Percentiles rank a stretch among this genome's conserved stretches.
Conservation (phyloP, 1,140 invertebrate genomes). For the Drosophila pseudoananassae region DNA sequence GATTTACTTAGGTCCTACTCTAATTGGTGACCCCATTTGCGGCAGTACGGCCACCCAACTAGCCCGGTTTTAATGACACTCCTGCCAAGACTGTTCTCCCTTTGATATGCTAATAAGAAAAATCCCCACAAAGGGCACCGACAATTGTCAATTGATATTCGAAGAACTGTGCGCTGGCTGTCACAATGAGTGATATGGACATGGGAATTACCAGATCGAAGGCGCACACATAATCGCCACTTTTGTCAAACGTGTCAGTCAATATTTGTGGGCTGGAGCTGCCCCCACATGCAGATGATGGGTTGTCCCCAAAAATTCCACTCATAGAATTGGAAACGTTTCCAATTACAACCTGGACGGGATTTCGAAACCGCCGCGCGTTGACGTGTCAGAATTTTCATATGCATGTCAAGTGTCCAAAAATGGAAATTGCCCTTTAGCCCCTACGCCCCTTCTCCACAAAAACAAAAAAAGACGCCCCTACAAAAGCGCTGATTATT, state of each 20-base stretch:
- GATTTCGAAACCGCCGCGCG: conserved; percentile 55
- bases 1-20: conserved; percentile 27
- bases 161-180: conserved; percentile 22
- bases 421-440: conserved; percentile 24
- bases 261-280: conserved; percentile 19
- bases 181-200: conserved; percentile 66
- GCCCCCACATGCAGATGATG: not conserved
- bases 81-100: conserved; percentile 26
- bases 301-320: conserved; percentile 8
- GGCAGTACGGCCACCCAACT: conserved; percentile 40
- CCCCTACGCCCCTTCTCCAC: not conserved
- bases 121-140: conserved; percentile 65
- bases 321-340: conserved; percentile 66
- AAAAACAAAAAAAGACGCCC: conserved; percentile 46
- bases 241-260: conserved; percentile 75
- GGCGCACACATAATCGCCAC: conserved; percentile 60
- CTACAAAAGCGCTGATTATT: conserved; percentile 74
- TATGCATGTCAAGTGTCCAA: conserved; percentile 83
- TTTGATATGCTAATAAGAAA: conserved; percentile 72
- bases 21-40: conserved; percentile 34
- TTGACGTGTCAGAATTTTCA: conserved; percentile 84
- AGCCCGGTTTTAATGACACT: conserved; percentile 54
- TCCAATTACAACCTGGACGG: conserved; percentile 53
- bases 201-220: conserved; percentile 58
- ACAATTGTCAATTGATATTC: conserved; percentile 60